Evolutionary conservation across 2,888 invertebrate genomes (phyloP), one percentile per base, ranked within the genome.

Genomic region (Heliconius charithonia): DNA sequence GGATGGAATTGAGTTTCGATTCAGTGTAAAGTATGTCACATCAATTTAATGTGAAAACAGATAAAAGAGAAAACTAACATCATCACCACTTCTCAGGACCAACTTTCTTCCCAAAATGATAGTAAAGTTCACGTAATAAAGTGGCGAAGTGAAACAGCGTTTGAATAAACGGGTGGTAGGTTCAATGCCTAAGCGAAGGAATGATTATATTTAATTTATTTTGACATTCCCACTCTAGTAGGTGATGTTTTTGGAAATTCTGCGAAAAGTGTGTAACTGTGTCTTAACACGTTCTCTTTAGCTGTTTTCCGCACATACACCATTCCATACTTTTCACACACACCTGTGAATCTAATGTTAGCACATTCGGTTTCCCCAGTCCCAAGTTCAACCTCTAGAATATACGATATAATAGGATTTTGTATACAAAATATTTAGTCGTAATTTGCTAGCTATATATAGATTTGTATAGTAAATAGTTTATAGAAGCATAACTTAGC

Each of bases 391-490:
- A 4, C 16, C 16, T 45, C 4, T 59, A n/a, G n/a, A n/a, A 59
- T n/a, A 62, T 62, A 59, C 10, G 22, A 4, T 1, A 12, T 10
- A 25, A n/a, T 25, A 25, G 25, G n/a, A 59, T n/a, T 65, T 65
- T 19, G 7, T 65, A 29, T 65, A 29, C 29, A 67, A 37, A 67
- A 22, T 25, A n/a, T 67, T 3, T 67, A 67, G 13, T 67, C 37
- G 25, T 41, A 37, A n/a, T 25, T 37, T n/a, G 22, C 37, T 25
- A 16, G 13, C 32, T 51, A 51, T 22, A 51, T 72, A 72, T 56
- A 71, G 22, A 12, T 32, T 72, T 56, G n/a, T 32, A 32, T 16
- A 72, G 6, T 32, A 56, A 56, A 72, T 72, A 72, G 71, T 72
- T 72, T n/a, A 32, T 29, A 32, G 13, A 32, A 32, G 32, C 71